Percentiles rank a stretch among this genome's conserved stretches.
These are phyloP conservation scores for Pseudeuparius sepicola DNA, from an alignment of 2,888 invertebrate species.

Conservation along the genomic window DNA sequence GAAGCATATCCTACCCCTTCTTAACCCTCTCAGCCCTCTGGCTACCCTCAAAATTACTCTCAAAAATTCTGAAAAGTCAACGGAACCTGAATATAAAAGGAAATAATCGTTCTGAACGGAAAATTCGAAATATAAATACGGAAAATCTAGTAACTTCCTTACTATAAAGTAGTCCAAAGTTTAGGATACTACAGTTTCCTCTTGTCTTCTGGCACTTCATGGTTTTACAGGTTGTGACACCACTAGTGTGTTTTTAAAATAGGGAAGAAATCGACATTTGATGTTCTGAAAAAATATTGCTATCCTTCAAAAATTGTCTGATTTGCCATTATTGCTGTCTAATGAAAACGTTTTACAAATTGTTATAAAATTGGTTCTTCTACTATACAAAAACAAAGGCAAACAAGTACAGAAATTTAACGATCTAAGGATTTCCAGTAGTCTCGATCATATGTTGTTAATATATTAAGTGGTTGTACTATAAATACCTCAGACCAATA, in stretches of 20 bases:
- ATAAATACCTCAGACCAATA: too few species aligned
- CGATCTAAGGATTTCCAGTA: slow-evolving; percentile 9
- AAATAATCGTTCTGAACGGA: too few species aligned
- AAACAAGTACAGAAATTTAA: slow-evolving; percentile 12
- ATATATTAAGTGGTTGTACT: too few species aligned
- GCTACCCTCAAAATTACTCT: too few species aligned
- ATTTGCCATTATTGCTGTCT: slow-evolving; percentile 7
- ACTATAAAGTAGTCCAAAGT: slow-evolving; percentile 3
- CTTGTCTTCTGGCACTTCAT: slow-evolving; percentile 5
- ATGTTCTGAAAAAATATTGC: slow-evolving; percentile 10
- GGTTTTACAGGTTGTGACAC: too few species aligned
- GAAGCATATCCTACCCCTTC: too few species aligned
- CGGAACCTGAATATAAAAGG: too few species aligned
- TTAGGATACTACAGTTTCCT: slow-evolving; percentile 5
- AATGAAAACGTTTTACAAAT: slow-evolving; percentile 8
- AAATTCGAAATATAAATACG: too few species aligned
- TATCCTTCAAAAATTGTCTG: slow-evolving; percentile 4
- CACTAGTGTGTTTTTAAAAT: slow-evolving; percentile 9
- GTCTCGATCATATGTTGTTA: too few species aligned
- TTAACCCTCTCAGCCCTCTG: too few species aligned
- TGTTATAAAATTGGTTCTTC: slow-evolving; percentile 12
- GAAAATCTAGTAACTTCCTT: too few species aligned
- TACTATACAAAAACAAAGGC: slow-evolving; percentile 13
- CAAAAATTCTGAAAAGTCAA: too few species aligned
- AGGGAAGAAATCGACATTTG: slow-evolving; percentile 11